phyloP scores from a whole-genome alignment of 2,888 invertebrate species.

The Pseudanteris insignis region DNA sequence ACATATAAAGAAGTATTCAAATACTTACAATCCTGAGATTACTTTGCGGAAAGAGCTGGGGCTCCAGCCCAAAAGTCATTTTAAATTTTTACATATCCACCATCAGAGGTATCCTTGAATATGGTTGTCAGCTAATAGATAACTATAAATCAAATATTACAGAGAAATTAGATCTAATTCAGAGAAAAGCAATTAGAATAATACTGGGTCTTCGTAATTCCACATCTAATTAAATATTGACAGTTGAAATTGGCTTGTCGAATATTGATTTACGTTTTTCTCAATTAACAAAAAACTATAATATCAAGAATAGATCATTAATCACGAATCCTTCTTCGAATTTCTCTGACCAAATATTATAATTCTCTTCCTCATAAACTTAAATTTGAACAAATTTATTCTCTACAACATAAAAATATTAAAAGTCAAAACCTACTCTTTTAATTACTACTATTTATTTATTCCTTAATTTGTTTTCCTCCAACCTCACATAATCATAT shows the following conservation, averaged over 20 bases:
- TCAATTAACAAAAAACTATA: neutral
- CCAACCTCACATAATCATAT: too few relatives aligned
- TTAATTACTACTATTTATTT: too few relatives aligned
- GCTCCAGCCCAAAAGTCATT: slow-evolving; percentile 17
- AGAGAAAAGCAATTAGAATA: slow-evolving; percentile 3
- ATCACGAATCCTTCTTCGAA: neutral
- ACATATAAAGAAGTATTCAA: neutral
- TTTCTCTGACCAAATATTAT: neutral
- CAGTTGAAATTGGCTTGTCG: slow-evolving; percentile 1
- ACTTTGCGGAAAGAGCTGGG: slow-evolving; percentile 7
- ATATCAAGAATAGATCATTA: neutral
- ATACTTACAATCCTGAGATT: slow-evolving; percentile 5
- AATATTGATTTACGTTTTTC: neutral
- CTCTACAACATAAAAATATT: neutral
- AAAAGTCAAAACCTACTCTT: too few relatives aligned
- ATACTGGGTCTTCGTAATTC: neutral
- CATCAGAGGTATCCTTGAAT: slow-evolving; percentile 1
- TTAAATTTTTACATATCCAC: slow-evolving; percentile 7
- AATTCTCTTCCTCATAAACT: neutral
- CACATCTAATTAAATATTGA: neutral
- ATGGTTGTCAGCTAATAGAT: neutral
- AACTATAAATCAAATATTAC: neutral
- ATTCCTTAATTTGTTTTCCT: too few relatives aligned
- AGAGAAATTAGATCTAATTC: neutral
- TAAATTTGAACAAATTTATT: too few relatives aligned